A percentile compares a stretch with the other conserved stretches of the same genome.
phyloP scores from a whole-genome alignment of 2,113 vertebrate species.

The Marcusenius ussheri region DNA sequence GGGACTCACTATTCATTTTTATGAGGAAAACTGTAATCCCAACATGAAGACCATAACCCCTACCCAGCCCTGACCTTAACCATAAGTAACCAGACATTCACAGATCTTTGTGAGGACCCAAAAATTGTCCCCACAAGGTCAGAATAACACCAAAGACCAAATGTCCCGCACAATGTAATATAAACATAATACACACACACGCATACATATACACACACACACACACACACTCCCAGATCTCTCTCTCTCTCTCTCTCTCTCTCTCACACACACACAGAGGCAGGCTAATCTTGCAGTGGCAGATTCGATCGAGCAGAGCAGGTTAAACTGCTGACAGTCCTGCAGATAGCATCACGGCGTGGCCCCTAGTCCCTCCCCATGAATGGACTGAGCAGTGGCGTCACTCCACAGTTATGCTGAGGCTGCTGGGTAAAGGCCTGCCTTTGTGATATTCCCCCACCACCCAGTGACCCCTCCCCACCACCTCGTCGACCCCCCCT shows the following conservation, averaged over 20 bases:
- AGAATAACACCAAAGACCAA: no score
- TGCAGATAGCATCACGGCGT: slow-evolving; percentile 35
- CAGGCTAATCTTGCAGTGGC: slow-evolving; percentile 32
- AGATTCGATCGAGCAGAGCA: slow-evolving; percentile 35
- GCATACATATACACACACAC: no score
- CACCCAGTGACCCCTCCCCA: neutral
- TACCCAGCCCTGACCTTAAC: neutral
- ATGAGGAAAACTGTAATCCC: neutral
- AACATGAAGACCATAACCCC: neutral
- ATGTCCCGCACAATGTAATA: neutral
- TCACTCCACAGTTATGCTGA: slow-evolving; percentile 30
- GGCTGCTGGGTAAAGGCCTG: slow-evolving; percentile 6
- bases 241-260: neutral
- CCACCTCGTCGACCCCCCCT: neutral
- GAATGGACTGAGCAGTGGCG: slow-evolving; percentile 23
- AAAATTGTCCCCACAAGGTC: no score
- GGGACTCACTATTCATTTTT: neutral
- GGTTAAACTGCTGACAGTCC: slow-evolving; percentile 50
- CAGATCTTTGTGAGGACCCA: no score
- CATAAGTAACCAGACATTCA: neutral
- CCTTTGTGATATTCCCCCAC: neutral
- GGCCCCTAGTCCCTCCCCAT: slow-evolving; percentile 7
- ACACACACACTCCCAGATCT: neutral
- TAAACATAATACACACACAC: no score
- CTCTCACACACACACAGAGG: slow-evolving; percentile 15